Percentiles rank a stretch among this genome's conserved stretches.
phyloP scores from a whole-genome alignment of 2,888 invertebrate species.

The Tanytarsus gracilentus region DNA sequence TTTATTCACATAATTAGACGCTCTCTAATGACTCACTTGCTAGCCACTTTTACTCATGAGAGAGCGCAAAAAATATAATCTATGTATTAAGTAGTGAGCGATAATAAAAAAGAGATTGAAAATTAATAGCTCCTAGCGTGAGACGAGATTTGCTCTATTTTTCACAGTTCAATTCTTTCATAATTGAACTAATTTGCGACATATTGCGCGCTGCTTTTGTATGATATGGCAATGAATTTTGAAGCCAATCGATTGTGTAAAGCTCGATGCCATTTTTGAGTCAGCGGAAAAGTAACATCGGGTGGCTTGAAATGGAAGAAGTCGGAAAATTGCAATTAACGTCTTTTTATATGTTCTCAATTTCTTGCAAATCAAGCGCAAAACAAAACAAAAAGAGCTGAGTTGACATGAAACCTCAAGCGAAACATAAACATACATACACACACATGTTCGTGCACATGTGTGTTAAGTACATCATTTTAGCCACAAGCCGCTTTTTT shows the following conservation, averaged over 20 bases:
- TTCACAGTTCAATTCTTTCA: not conserved
- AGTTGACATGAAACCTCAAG: no score
- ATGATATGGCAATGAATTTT: not conserved
- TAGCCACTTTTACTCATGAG: no score
- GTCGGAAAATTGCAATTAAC: conserved; percentile 17
- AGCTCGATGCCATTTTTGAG: conserved; percentile 1
- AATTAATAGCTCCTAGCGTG: conserved; percentile 5
- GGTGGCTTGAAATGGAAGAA: no score
- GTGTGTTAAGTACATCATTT: no score
- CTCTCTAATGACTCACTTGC: no score
- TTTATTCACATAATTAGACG: no score
- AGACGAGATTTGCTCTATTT: conserved; percentile 12
- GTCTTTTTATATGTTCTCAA: not conserved
- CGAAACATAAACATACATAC: no score
- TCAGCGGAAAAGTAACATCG: conserved; percentile 10
- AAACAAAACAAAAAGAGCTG: not conserved
- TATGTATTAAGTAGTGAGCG: no score
- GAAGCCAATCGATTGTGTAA: not conserved
- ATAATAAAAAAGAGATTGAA: not conserved
- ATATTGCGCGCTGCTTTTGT: not conserved
- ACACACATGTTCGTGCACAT: no score
- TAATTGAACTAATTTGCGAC: conserved; percentile 12
- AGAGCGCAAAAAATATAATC: no score
- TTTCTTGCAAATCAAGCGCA: not conserved
- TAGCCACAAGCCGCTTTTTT: no score